These are phyloP conservation scores for Sycophaga agraensis DNA, from an alignment of 1,140 invertebrate species.

Conservation along the genomic window DNA sequence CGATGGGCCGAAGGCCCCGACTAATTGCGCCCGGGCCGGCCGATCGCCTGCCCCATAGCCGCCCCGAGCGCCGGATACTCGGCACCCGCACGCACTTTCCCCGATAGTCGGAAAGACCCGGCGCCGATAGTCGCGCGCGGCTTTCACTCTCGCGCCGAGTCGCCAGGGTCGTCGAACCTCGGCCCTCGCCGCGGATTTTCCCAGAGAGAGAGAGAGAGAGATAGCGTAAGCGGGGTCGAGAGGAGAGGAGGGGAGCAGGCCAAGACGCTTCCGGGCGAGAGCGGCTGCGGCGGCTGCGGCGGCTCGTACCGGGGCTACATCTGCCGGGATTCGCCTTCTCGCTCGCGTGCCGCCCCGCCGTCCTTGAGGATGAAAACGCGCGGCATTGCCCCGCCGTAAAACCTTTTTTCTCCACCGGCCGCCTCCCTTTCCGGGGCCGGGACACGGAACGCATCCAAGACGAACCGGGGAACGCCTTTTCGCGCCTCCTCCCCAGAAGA, in stretches of 20 bases:
- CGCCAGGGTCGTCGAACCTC: conserved; percentile 13
- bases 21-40: too few species aligned
- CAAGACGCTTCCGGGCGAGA: not conserved
- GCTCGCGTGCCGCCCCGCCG: too few species aligned
- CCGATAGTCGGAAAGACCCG: too few species aligned
- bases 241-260: too few species aligned
- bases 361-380: conserved; percentile 26
- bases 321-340: not conserved
- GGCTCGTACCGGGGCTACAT: not conserved
- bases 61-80: not conserved
- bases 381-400: conserved; percentile 10
- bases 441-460: too few species aligned
- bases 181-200: conserved; percentile 4
- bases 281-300: not conserved
- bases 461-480: too few species aligned
- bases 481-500: too few species aligned
- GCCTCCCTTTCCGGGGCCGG: too few species aligned
- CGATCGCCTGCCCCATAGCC: not conserved
- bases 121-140: not conserved
- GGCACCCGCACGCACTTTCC: not conserved
- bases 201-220: not conserved
- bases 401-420: conserved; percentile 29
- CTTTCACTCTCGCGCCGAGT: conserved; percentile 9
- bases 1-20: too few species aligned
- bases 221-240: too few species aligned